These are phyloP conservation scores for Anthopleura xanthogrammica DNA, from an alignment of 92 coral and sea anemone genomes.

Conservation along the genomic window DNA sequence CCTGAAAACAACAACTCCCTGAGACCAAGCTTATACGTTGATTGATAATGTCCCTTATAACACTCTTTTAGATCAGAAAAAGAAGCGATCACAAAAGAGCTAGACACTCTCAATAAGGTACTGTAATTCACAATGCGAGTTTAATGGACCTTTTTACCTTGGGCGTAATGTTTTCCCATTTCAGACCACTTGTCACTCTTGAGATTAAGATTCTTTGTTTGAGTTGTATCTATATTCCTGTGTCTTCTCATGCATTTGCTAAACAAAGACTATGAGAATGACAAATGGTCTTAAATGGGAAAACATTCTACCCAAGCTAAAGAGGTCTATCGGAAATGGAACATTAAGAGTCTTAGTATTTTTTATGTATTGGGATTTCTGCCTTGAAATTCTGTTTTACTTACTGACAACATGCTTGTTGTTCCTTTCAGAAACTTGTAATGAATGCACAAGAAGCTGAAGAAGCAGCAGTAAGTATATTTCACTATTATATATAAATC, in stretches of 20 bases:
- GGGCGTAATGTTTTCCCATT: too few species aligned
- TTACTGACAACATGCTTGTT: too few species aligned
- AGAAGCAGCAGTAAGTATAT: slow-evolving; percentile 56
- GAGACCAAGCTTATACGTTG: too few species aligned
- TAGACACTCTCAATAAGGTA: slow-evolving; percentile 46
- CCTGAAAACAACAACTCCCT: neutral
- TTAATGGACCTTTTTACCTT: neutral
- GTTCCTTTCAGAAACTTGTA: slow-evolving; percentile 41
- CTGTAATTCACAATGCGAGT: neutral
- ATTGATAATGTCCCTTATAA: neutral
- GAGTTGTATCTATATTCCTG: too few species aligned
- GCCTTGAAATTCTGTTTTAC: too few species aligned
- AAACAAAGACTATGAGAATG: neutral
- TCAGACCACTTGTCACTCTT: too few species aligned
- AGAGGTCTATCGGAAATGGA: too few species aligned
- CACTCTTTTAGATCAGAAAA: slow-evolving; percentile 48
- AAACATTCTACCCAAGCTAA: too few species aligned
- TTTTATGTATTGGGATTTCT: too few species aligned
- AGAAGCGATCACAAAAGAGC: slow-evolving; percentile 35
- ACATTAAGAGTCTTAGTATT: too few species aligned
- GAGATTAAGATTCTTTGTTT: neutral
- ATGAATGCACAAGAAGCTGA: slow-evolving; percentile 58
- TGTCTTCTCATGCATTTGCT: too few species aligned
- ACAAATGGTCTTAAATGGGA: neutral
- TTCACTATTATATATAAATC: too few species aligned